Evolutionary conservation across 2,113 vertebrate genomes (phyloP).

Genomic region (Mustela nigripes): DNA sequence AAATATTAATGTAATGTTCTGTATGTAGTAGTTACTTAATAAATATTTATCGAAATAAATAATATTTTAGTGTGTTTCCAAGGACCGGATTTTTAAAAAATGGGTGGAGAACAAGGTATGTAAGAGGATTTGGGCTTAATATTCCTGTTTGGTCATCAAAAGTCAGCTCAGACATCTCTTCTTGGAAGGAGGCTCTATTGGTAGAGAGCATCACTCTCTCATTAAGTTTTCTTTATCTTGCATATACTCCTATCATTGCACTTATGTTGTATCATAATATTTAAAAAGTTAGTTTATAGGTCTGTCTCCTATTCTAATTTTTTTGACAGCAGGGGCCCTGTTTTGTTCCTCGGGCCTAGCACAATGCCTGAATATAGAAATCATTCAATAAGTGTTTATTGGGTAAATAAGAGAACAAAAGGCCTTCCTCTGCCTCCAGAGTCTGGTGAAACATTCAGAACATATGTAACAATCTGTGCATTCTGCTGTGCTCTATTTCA

Average conservation of each 20-base stretch:
- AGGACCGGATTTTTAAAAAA: neutral
- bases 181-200: neutral
- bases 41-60: conserved; percentile 36
- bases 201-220: neutral
- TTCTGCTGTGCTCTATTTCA: conserved; percentile 53
- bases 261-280: neutral
- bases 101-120: neutral
- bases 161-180: neutral
- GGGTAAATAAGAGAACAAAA: conserved; percentile 59
- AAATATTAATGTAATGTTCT: neutral
- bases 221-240: neutral
- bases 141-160: neutral
- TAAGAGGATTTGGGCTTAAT: neutral
- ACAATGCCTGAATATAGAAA: conserved; percentile 49
- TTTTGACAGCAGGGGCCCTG: neutral
- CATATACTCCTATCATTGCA: neutral
- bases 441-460: conserved; percentile 64
- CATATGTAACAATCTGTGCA: conserved; percentile 35
- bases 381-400: conserved; percentile 11
- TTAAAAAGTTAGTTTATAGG: neutral
- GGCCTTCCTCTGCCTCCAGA: conserved; percentile 54
- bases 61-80: conserved; percentile 51
- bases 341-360: neutral
- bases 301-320: neutral
- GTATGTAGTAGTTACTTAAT: neutral